These are phyloP conservation scores for Galaxias olidus DNA, from an alignment of 2,797 vertebrate species.

Conservation along the genomic window DNA sequence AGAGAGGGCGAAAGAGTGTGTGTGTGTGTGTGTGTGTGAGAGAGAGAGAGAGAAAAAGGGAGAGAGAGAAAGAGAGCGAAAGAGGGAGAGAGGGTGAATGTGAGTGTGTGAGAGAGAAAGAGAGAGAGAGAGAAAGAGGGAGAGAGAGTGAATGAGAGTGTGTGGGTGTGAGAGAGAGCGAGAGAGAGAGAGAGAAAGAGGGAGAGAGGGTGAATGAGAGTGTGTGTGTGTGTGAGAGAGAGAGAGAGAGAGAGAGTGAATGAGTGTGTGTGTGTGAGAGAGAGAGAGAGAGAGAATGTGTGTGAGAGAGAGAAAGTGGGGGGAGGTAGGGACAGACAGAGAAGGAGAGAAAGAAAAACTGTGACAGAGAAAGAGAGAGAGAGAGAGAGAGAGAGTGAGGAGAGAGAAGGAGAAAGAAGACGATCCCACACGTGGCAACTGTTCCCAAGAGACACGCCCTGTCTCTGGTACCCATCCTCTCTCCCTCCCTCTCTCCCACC, in stretches of 20 bases:
- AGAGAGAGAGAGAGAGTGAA: slow-evolving; percentile 1
- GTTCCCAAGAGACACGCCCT: slow-evolving; percentile 67
- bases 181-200: neutral
- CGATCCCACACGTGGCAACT: slow-evolving; percentile 61
- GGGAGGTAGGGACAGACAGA: too few relatives aligned
- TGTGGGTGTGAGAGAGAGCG: neutral
- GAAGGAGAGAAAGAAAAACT: neutral
- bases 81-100: too few relatives aligned
- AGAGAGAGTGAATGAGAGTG: neutral
- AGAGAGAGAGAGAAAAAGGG: too few relatives aligned
- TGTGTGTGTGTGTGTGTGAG: too few relatives aligned
- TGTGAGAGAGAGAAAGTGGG: too few relatives aligned
- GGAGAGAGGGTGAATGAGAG: too few relatives aligned
- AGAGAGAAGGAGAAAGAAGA: neutral
- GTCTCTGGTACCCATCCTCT: slow-evolving; percentile 24
- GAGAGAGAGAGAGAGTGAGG: neutral
- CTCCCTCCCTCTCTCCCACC: slow-evolving; percentile 19
- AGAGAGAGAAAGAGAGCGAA: too few relatives aligned
- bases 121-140: neutral
- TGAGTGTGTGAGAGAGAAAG: too few relatives aligned
- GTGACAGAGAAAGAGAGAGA: neutral
- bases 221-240: neutral
- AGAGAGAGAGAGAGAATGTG: neutral
- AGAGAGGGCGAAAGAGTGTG: too few relatives aligned
- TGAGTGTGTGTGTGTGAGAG: neutral